Percentiles rank a stretch among this genome's conserved stretches.
Conservation (phyloP, 2,888 invertebrate species). For the Heliconius erato region DNA sequence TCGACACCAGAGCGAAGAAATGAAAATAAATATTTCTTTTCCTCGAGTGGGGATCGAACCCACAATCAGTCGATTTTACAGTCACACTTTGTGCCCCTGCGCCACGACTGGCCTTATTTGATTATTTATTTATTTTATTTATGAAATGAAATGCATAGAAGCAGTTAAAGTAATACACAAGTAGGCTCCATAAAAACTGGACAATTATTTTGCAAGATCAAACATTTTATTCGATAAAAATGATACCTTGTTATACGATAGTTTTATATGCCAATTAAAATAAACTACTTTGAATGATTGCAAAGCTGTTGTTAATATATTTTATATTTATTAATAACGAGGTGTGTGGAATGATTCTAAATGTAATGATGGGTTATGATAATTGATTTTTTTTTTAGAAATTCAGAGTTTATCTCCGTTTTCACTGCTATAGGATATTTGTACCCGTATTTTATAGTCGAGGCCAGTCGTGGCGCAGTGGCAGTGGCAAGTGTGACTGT, state of each 20-base stretch:
- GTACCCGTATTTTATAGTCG: not conserved
- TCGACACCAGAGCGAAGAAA: no score
- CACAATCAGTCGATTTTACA: no score
- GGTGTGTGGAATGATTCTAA: not conserved
- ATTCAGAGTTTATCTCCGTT: not conserved
- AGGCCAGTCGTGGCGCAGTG: not conserved
- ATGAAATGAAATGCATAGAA: not conserved
- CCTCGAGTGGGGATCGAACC: no score
- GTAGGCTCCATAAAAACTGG: not conserved
- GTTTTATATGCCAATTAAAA: conserved; percentile 28
- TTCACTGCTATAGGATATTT: not conserved
- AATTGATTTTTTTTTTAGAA: not conserved
- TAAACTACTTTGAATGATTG: conserved; percentile 9
- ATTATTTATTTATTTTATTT: no score
- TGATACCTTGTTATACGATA: conserved; percentile 1
- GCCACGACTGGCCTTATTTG: no score
- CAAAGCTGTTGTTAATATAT: not conserved
- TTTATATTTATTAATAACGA: conserved; percentile 12
- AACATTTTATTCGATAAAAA: conserved; percentile 19
- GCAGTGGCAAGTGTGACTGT: no score
- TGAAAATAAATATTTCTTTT: no score
- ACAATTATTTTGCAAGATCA: conserved; percentile 3
- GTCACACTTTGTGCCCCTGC: no score
- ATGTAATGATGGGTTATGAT: not conserved
- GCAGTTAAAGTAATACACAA: conserved; percentile 27